A percentile compares a stretch with the other conserved stretches of the same genome.
phyloP scores from a whole-genome alignment of 2,888 invertebrate genomes.

The Reticulitermes lucifugus region DNA sequence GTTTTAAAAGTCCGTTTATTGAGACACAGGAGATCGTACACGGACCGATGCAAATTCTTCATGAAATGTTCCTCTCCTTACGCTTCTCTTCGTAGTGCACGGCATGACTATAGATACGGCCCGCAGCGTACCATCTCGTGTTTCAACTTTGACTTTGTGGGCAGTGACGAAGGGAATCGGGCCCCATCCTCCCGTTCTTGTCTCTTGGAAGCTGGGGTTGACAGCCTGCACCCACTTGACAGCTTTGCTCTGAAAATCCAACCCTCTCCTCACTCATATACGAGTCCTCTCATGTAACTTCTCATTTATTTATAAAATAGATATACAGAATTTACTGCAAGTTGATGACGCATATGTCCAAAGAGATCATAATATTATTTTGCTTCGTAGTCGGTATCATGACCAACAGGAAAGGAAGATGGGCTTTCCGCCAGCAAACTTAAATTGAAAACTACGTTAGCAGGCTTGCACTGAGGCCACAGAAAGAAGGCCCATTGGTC shows the following conservation, averaged over 20 bases:
- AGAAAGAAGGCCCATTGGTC: no score
- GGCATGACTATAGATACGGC: not conserved
- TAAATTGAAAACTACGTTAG: not conserved
- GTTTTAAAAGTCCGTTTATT: no score
- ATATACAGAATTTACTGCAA: conserved; percentile 17
- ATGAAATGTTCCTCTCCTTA: no score
- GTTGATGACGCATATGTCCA: conserved; percentile 27
- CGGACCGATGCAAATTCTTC: no score
- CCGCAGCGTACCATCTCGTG: not conserved
- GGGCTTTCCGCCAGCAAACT: not conserved
- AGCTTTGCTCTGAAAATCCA: not conserved
- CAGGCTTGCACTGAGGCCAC: no score
- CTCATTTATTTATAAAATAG: conserved; percentile 11
- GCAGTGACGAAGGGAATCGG: conserved; percentile 2
- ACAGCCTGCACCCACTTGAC: conserved; percentile 26
- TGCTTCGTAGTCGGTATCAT: not conserved
- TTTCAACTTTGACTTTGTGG: not conserved
- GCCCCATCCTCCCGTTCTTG: not conserved
- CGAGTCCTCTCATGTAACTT: not conserved
- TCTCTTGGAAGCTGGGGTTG: conserved; percentile 25
- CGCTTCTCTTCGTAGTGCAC: no score
- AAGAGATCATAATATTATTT: conserved; percentile 31
- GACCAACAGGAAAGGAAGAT: not conserved
- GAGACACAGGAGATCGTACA: no score
- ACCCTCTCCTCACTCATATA: not conserved